Percentiles rank a stretch among this genome's conserved stretches.
Conservation (phyloP, 2,113 vertebrate species). For the Hyperopisus bebe region DNA sequence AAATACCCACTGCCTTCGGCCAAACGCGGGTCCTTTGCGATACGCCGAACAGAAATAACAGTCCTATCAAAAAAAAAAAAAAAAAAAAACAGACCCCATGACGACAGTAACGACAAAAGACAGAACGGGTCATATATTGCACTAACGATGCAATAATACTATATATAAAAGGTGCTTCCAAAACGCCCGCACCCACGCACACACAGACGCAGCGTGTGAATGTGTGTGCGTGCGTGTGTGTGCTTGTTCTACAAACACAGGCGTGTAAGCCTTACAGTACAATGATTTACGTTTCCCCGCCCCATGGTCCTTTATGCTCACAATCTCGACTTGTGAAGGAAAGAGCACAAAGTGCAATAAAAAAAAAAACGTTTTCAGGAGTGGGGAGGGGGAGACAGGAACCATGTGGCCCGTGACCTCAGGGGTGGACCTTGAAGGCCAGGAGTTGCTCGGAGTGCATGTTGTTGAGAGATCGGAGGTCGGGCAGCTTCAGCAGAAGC, state of each 20-base stretch:
- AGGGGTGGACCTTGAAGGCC: slow-evolving; percentile 94
- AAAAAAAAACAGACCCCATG: slow-evolving; percentile 6
- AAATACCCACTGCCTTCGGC: background rate
- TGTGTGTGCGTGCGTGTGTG: slow-evolving; percentile 32
- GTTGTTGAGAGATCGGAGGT: slow-evolving; percentile 95
- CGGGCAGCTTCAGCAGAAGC: slow-evolving; percentile 88
- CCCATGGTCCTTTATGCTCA: background rate
- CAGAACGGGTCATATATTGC: slow-evolving; percentile 39
- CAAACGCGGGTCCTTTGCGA: background rate
- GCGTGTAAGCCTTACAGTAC: slow-evolving; percentile 51
- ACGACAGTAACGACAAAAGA: slow-evolving; percentile 14
- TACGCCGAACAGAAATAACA: background rate
- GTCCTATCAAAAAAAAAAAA: background rate
- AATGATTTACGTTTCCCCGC: slow-evolving; percentile 21
- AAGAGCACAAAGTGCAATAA: slow-evolving; percentile 11
- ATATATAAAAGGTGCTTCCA: slow-evolving; percentile 52
- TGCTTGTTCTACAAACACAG: slow-evolving; percentile 37
- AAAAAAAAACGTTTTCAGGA: slow-evolving; percentile 1
- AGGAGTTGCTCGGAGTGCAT: slow-evolving; percentile 97
- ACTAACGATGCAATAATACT: slow-evolving; percentile 48
- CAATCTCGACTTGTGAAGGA: slow-evolving; percentile 7
- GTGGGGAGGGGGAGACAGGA: background rate
- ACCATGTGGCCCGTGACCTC: slow-evolving; percentile 40
- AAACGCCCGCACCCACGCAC: slow-evolving; percentile 29
- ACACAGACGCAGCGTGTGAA: slow-evolving; percentile 29